phyloP scores from a whole-genome alignment of 2,113 vertebrate genomes.

The Ellobius talpinus region DNA sequence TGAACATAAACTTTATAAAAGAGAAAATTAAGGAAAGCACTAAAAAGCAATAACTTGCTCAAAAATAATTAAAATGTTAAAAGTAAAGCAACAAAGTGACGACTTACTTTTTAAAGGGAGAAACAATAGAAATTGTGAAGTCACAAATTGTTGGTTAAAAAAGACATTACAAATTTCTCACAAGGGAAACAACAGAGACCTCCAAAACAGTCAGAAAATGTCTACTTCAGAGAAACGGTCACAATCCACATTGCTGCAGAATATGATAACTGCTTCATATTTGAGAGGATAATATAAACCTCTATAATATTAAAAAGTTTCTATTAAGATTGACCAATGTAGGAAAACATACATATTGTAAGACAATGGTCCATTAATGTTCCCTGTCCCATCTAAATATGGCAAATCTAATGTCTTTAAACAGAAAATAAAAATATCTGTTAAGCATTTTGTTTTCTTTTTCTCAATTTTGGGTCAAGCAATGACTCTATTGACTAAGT shows the following conservation, averaged over 20 bases:
- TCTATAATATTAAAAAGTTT: not conserved
- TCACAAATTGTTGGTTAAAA: not conserved
- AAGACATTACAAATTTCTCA: not conserved
- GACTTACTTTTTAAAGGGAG: not conserved
- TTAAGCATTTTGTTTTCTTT: not conserved
- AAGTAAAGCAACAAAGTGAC: not conserved
- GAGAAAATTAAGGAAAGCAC: not conserved
- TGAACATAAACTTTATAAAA: not conserved
- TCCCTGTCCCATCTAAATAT: not conserved
- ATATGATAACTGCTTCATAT: not conserved
- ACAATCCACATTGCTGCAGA: not conserved
- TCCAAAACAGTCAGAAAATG: not conserved
- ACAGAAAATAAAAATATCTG: not conserved
- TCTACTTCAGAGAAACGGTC: not conserved
- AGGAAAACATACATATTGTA: not conserved
- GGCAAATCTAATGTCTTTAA: not conserved
- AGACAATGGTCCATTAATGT: not conserved
- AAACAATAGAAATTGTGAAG: constrained; percentile 28
- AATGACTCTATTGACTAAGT: not conserved
- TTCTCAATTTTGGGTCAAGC: not conserved
- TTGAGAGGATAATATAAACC: not conserved
- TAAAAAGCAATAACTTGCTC: not conserved
- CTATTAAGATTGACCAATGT: not conserved
- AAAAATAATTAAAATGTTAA: constrained; percentile 26
- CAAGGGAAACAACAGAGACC: not conserved